Evolutionary conservation across 2,888 invertebrate genomes (phyloP), one percentile per base, ranked within the genome.

Genomic region (Taphrorychus bicolor): DNA sequence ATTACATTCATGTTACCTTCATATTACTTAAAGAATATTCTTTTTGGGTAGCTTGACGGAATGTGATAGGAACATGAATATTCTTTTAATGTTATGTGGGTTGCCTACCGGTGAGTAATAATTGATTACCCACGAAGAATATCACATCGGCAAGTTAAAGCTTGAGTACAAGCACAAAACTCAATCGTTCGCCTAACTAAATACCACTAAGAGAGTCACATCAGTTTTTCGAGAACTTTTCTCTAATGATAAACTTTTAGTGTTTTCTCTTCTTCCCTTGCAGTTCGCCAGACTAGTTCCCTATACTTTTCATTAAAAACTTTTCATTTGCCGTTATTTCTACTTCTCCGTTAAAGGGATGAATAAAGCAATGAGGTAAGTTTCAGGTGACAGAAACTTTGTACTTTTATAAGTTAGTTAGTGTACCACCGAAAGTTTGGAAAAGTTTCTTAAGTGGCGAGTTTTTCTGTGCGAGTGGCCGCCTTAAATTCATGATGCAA

Each of bases 341-440:
- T 23, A 14, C 32, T 54, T 24, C 54, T 24, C 32, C 32, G 21
- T 14, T 21, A 19, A 54, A 54, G 22, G 21, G 54, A 54, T 23
- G 32, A 54, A 54, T 54, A 54, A 54, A 54, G 21, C 22, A 32
- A 54, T 54, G 54, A 23, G 32, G 24, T 24, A 54, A 54, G 24
- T 54, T 54, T 54, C 23, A 54, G 54, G 54, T 54, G 54, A 54
- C 54, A 23, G 19, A 54, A 54, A 54, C 54, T 54, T 54, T 54
- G 11, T n/a, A n/a, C 5, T 22, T 24, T 51, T 40, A n/a, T 18
- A 51, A 32, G 41, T 21, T 51, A 32, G 41, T 21, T 51, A 51
- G 21, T 51, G n/a, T 18, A 51, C 51, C 45, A 45, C 45, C 45
- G 17, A 45, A 45, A 17, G 5, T 45, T 45, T 32, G 11, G 32